Base-by-base conservation (phyloP, 2,797 vertebrate genomes). In the Typhlichthys eigenmanni region DNA sequence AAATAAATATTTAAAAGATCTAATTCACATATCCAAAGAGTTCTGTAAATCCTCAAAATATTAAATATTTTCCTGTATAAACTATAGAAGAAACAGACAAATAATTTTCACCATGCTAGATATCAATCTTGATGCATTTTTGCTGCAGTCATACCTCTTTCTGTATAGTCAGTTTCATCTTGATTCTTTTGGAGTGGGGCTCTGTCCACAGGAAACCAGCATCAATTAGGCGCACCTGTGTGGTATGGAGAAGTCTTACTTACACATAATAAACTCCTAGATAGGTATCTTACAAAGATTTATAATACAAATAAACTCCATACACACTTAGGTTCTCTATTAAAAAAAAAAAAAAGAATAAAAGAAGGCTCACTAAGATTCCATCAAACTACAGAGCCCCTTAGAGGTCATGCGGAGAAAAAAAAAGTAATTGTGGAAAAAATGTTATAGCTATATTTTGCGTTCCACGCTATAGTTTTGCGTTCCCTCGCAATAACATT, bases 191-290 rank as follows among this genome's bases (percentile, higher is more conserved):
- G 38, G 98, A 98, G 85, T 99, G 98, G 0, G 98, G 98, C n/a
- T 99, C 97, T 2, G 98, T 98, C 96, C 97, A 99, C 82, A 98
- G 84, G 87, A 99, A 99, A 4, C 96, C 94, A 10, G 97, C 97
- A 66, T 99, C 97, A 7, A 99, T 97, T 52, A 99, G 92, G 13
- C 96, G 93, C 13, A 99, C 96, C 98, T 98, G 69, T 34, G 60
- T 11, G 49, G 24, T 62, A n/a, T 65, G 46, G 45, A 0, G 13
- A 38, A 49, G 66, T 7, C 65, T 49, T 52, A 43, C 13, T 16
- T 24, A 2, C 47, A 48, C 12, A 12, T 48, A n/a, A 48, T 3
- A n/a, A 4, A 11, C 7, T 12, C 11, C 47, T 48, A 48, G 6
- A 38, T 38, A 8, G 34, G 34, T 2, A 38, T 38, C 34, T 34